phyloP scores from a whole-genome alignment of 2,888 invertebrate genomes.

The Perizoma affinitatum region DNA sequence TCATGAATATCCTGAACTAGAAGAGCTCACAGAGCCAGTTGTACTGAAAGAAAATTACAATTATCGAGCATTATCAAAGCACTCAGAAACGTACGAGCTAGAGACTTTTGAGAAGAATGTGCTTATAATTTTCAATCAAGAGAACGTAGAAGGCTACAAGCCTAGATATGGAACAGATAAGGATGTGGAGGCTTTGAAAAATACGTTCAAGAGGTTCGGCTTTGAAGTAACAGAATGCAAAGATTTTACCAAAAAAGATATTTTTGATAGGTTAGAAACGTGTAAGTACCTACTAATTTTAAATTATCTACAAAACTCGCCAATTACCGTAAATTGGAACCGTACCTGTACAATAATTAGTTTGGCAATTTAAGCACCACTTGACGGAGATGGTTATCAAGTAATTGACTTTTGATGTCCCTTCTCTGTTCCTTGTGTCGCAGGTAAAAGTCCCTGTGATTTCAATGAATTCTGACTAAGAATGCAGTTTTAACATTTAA shows the following conservation, averaged over 20 bases:
- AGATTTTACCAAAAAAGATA: slow-evolving; percentile 56
- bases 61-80: slow-evolving; percentile 49
- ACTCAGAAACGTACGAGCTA: slow-evolving; percentile 61
- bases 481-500: no score
- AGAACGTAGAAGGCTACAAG: slow-evolving; percentile 53
- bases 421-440: no score
- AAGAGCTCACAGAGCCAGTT: background rate
- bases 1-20: no score
- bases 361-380: no score
- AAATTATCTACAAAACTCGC: background rate
- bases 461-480: no score
- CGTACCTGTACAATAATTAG: no score
- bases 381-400: no score
- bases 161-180: slow-evolving; percentile 60
- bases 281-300: slow-evolving; percentile 49
- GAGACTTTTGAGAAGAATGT: slow-evolving; percentile 66
- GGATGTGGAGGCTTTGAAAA: slow-evolving; percentile 56
- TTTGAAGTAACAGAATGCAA: slow-evolving; percentile 57
- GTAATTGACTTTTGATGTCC: no score
- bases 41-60: slow-evolving; percentile 6
- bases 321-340: no score
- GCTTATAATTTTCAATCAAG: slow-evolving; percentile 68
- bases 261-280: slow-evolving; percentile 52
- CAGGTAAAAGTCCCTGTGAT: no score
- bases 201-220: slow-evolving; percentile 58